Conservation (phyloP, 2,888 invertebrate species). For the Notodromas monacha region DNA sequence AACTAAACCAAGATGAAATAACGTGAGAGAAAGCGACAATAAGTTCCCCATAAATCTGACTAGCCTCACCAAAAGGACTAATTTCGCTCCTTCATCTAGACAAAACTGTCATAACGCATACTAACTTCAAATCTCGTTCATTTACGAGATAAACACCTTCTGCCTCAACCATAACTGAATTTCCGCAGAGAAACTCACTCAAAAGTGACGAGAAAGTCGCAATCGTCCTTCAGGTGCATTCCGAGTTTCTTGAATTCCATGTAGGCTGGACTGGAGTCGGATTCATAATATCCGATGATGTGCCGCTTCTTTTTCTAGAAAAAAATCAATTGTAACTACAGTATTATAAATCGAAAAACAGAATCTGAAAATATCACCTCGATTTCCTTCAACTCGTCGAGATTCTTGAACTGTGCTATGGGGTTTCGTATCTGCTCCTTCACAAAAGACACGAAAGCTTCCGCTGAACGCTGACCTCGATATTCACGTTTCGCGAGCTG, state of each 20-base stretch:
- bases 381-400: conserved; percentile 35
- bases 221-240: conserved; percentile 67
- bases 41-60: too few species aligned
- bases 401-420: conserved; percentile 35
- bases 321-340: conserved; percentile 8
- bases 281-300: conserved; percentile 63
- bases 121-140: too few species aligned
- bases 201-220: conserved; percentile 65
- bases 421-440: conserved; percentile 60
- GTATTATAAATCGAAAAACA: conserved; percentile 9
- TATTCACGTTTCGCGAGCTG: conserved; percentile 64
- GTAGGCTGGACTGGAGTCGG: conserved; percentile 44
- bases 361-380: conserved; percentile 27
- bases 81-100: too few species aligned
- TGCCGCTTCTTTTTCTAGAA: conserved; percentile 27
- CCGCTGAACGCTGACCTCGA: conserved; percentile 52
- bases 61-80: too few species aligned
- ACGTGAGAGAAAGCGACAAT: too few species aligned
- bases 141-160: too few species aligned
- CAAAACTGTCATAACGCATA: too few species aligned
- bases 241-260: conserved; percentile 45
- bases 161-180: too few species aligned
- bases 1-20: background rate
- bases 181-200: conserved; percentile 25
- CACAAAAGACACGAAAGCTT: conserved; percentile 61